Conservation (phyloP, 2,113 vertebrate species). For the Romanogobio albipinnatus region DNA sequence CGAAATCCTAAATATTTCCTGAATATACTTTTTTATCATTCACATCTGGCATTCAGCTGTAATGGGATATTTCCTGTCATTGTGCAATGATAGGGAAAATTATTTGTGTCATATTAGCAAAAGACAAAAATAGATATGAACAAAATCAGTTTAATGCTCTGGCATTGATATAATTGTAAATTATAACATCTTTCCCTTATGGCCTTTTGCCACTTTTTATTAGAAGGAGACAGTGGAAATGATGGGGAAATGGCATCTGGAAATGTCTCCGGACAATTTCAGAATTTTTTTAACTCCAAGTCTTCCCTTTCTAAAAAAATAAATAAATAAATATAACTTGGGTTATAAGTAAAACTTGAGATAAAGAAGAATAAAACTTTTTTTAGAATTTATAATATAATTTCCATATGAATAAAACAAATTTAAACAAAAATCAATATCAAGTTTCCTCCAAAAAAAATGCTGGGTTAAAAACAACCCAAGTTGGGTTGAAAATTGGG, state of each 20-base stretch:
- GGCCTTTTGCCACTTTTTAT: neutral
- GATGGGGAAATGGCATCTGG: neutral
- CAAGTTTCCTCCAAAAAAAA: no score
- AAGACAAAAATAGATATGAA: neutral
- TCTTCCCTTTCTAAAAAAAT: neutral
- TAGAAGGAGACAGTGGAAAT: neutral
- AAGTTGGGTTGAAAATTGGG: no score
- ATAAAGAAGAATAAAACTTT: neutral
- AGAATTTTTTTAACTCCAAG: neutral
- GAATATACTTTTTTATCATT: slow-evolving; percentile 36
- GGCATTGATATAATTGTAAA: neutral
- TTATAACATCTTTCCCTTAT: neutral
- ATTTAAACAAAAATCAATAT: neutral
- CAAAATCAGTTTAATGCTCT: neutral
- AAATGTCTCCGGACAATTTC: slow-evolving; percentile 1
- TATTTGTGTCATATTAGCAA: neutral
- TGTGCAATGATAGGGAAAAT: slow-evolving; percentile 20
- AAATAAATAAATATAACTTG: no score
- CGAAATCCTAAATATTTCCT: slow-evolving; percentile 53
- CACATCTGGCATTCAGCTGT: slow-evolving; percentile 55
- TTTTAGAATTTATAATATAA: neutral
- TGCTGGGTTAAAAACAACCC: no score
- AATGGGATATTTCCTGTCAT: slow-evolving; percentile 2
- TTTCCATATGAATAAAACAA: neutral
- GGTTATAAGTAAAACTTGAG: neutral